Evolutionary conservation across 2,113 vertebrate species (phyloP), one percentile per base, ranked within the genome.

Genomic region (Grammomys dolichurus): DNA sequence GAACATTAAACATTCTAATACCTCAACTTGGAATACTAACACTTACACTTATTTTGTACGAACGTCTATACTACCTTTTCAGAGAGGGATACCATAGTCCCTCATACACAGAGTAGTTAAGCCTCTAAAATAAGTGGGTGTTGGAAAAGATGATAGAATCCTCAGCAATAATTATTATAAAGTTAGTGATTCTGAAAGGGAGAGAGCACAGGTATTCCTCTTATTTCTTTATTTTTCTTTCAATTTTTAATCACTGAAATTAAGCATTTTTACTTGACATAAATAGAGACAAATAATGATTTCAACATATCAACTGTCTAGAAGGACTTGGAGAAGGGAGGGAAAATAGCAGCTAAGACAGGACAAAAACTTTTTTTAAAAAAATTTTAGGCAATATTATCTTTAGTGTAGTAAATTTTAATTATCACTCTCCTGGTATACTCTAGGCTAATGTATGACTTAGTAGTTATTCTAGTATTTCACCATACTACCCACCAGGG

Each of bases 381-480:
- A 70, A 36, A 70, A 28, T 48, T 87, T 2, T 58, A 88, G 82
- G 36, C 90, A 96, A 85, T 58, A 33, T 26, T 69, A 60, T 60
- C 91, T 87, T 89, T 19, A 75, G 72, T 31, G 51, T 19, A 93
- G 51, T 4, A 60, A 76, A 40, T 94, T 92, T 93, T 72, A 97
- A 36, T 93, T 73, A 93, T 94, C 40, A 69, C 9, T 94, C 87
- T 54, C 87, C 91, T 78, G 93, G 31, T 26, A 70, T 84, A 86
- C 87, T 87, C 92, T 75, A 84, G 60, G 77, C 67, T 96, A 96
- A 93, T 91, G 67, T 36, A 7, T 33, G 70, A 72, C 72, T 96
- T 94, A 91, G 88, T 96, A 95, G 92, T 97, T 95, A 95, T 82
- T 69, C 89, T 43, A 73, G 8, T 60, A 94, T 91, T 95, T 89